Evolutionary conservation across 2,113 vertebrate genomes (phyloP), one percentile per base, ranked within the genome.

Genomic region (Excalfactoria chinensis): DNA sequence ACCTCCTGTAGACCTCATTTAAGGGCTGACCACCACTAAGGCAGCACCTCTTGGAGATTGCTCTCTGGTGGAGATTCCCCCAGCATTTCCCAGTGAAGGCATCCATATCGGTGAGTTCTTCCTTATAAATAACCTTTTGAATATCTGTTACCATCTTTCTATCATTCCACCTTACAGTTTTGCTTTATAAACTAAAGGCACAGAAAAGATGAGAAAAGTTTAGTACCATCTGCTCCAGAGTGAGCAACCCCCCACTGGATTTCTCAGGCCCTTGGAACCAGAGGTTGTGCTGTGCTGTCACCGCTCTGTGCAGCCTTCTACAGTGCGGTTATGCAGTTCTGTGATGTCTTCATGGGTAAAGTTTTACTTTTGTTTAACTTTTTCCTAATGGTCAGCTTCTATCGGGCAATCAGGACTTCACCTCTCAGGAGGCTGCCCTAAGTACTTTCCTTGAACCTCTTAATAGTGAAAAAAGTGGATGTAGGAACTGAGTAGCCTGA

Each of bases 351-450:
- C 8, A 68, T 56, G 73, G 43, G 13, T 48, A 67, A 69, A 30
- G 11, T 67, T 87, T 93, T 37, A 14, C 26, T 95, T 76, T 62
- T 77, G 41, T 82, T 93, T 87, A 43, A 41, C 46, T 86, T 93
- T 40, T 70, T 23, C 21, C 82, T 80, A 43, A 55, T 67, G 46
- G 40, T 92, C 67, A 67, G 49, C 70, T 84, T 78, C 34, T 86
- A 9, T 58, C 78, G 78, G 43, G 64, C 78, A 91, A 68, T 63
- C 23, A 22, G 46, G 71, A 85, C 79, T 78, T 68, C 64, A 34
- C 87, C 49, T 55, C 58, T 59, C 37, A 58, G 44, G 70, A 86
- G 5, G 44, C 32, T 9, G 32, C 59, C 90, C 69, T 46, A 89
- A 90, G 34, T 46, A 43, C 60, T 88, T 86, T 43, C 37, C 20